A percentile compares a stretch with the other conserved stretches of the same genome.
Conservation (phyloP, 2,797 vertebrate species). For the Lemur catta region DNA sequence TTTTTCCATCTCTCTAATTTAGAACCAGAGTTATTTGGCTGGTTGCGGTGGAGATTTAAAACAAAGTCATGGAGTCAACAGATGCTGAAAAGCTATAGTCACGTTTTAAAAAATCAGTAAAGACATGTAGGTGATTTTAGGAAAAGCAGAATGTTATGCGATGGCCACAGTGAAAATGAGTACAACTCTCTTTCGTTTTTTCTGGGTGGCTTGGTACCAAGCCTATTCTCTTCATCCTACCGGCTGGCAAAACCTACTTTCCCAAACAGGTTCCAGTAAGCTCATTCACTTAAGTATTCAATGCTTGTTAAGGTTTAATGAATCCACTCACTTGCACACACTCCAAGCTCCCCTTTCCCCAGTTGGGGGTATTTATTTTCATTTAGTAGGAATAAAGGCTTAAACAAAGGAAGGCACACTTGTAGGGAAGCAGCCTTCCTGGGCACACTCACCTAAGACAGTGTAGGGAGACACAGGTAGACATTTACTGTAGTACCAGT, state of each 20-base stretch:
- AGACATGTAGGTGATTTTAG: background rate
- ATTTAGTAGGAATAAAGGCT: background rate
- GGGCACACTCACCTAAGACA: background rate
- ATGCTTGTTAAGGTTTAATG: background rate
- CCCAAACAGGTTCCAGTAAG: background rate
- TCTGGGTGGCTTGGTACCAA: background rate
- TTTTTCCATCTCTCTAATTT: conserved; percentile 54
- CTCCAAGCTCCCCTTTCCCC: background rate
- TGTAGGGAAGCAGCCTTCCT: background rate
- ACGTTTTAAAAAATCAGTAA: background rate
- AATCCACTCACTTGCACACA: background rate
- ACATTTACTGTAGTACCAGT: no score
- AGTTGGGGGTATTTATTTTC: background rate
- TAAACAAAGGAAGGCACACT: background rate
- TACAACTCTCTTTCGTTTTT: background rate
- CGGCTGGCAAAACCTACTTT: background rate
- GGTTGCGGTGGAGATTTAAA: conserved; percentile 41
- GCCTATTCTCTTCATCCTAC: background rate
- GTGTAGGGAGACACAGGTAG: background rate
- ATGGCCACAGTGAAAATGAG: background rate
- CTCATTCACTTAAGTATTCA: background rate
- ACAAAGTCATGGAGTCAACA: background rate
- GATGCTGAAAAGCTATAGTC: background rate
- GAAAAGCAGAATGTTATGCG: background rate
- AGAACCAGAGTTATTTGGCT: conserved; percentile 53